phyloP scores from a whole-genome alignment of 37 sponge, comb jelly and placozoan species.

The Chondrosia reniformis region DNA sequence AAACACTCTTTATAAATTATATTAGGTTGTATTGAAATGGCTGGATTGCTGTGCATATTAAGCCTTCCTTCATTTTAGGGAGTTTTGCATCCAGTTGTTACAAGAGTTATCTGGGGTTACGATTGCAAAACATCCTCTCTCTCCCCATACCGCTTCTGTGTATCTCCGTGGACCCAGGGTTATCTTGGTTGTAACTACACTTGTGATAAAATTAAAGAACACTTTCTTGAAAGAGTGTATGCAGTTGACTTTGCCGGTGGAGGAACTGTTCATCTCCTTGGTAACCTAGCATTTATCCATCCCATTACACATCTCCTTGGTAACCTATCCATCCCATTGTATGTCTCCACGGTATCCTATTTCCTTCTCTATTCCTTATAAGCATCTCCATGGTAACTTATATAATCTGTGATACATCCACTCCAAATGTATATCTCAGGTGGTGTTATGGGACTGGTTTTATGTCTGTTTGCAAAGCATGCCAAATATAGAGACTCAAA shows the following conservation, averaged over 20 bases:
- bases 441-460: conserved; percentile 61
- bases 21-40: too few relatives aligned
- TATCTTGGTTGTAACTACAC: background rate
- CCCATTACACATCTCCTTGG: background rate
- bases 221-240: conserved; percentile 42
- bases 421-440: conserved; percentile 44
- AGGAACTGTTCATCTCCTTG: conserved; percentile 88
- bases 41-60: background rate
- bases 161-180: background rate
- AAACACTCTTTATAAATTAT: too few relatives aligned
- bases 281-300: conserved; percentile 12
- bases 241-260: conserved; percentile 91
- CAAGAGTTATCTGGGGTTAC: conserved; percentile 35
- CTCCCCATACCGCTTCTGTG: conserved; percentile 44
- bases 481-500: background rate
- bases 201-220: background rate
- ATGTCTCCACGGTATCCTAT: too few relatives aligned
- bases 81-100: conserved; percentile 33
- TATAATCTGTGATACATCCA: background rate
- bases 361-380: too few relatives aligned
- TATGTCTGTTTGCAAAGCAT: conserved; percentile 72
- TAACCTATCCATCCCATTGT: too few relatives aligned
- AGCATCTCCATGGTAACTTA: too few relatives aligned
- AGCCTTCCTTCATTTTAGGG: conserved; percentile 21
- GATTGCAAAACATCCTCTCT: background rate